Conservation (phyloP, 2,888 invertebrate species). For the Cybosia mesomella region DNA sequence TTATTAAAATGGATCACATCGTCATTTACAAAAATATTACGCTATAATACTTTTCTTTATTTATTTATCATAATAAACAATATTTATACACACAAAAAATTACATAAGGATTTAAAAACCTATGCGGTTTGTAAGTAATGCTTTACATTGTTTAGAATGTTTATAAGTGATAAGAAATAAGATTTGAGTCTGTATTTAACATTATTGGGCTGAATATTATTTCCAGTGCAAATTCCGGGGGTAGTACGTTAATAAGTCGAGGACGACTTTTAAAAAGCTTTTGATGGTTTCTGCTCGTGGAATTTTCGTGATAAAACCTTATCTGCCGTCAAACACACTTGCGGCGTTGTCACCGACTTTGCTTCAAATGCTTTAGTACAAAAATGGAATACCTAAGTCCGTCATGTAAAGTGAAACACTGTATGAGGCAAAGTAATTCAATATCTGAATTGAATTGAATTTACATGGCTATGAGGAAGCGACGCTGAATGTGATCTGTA, state of each 20-base stretch:
- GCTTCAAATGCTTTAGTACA: background rate
- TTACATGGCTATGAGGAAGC: slow-evolving; percentile 67
- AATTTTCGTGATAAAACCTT: slow-evolving; percentile 39
- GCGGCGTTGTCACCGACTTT: slow-evolving; percentile 13
- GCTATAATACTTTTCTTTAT: slow-evolving; percentile 6
- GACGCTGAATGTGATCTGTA: slow-evolving; percentile 48
- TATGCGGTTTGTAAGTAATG: too few species aligned
- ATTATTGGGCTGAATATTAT: too few species aligned
- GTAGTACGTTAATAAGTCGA: too few species aligned
- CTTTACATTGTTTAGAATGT: too few species aligned
- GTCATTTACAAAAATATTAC: slow-evolving; percentile 7
- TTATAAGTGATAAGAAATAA: too few species aligned
- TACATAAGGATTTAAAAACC: too few species aligned
- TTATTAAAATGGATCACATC: background rate
- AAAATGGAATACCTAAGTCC: background rate
- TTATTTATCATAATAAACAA: too few species aligned
- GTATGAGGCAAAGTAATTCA: slow-evolving; percentile 42
- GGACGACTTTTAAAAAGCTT: slow-evolving; percentile 25
- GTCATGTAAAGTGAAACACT: background rate
- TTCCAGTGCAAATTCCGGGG: too few species aligned
- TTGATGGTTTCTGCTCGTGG: slow-evolving; percentile 39
- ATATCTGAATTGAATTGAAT: slow-evolving; percentile 60
- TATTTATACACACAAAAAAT: too few species aligned
- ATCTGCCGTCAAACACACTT: slow-evolving; percentile 28
- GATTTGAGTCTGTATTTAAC: too few species aligned